Evolutionary conservation across 92 coral and sea anemone genomes (phyloP).

Genomic region (Phenganax marumi): DNA sequence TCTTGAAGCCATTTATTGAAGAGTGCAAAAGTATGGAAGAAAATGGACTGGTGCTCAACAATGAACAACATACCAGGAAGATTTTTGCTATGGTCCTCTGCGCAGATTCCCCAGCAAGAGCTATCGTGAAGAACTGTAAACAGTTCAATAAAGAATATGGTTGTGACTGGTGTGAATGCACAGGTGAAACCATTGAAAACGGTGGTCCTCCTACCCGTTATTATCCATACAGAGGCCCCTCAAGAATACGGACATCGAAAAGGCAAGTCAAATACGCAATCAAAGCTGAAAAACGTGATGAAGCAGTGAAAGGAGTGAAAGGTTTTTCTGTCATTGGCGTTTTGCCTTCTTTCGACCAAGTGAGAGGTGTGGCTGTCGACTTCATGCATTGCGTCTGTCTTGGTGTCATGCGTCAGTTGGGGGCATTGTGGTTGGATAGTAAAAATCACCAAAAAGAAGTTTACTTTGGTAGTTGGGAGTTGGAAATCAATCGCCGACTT

Average conservation of each 20-base stretch:
- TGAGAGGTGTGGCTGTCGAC: conserved; percentile 23
- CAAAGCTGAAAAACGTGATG: background rate
- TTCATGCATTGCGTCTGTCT: conserved; percentile 28
- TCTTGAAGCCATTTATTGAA: background rate
- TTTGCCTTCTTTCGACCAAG: background rate
- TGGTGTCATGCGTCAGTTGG: conserved; percentile 10
- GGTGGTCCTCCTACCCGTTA: background rate
- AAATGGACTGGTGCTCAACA: background rate
- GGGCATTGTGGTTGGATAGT: conserved; percentile 1
- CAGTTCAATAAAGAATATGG: background rate
- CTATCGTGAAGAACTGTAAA: background rate
- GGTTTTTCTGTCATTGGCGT: background rate
- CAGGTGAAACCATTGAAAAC: background rate
- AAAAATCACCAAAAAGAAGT: background rate
- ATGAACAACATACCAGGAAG: background rate
- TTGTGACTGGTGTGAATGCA: background rate
- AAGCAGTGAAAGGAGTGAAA: conserved; percentile 19
- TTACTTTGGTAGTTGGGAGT: conserved; percentile 6
- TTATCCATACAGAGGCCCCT: background rate
- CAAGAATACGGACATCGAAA: background rate
- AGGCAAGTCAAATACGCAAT: background rate
- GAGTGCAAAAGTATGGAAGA: conserved; percentile 7
- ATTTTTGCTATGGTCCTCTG: background rate
- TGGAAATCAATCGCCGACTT: background rate
- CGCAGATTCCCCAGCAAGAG: background rate